Base-by-base conservation (phyloP, 1,140 invertebrate genomes). In the Agraylea sexmaculata region DNA sequence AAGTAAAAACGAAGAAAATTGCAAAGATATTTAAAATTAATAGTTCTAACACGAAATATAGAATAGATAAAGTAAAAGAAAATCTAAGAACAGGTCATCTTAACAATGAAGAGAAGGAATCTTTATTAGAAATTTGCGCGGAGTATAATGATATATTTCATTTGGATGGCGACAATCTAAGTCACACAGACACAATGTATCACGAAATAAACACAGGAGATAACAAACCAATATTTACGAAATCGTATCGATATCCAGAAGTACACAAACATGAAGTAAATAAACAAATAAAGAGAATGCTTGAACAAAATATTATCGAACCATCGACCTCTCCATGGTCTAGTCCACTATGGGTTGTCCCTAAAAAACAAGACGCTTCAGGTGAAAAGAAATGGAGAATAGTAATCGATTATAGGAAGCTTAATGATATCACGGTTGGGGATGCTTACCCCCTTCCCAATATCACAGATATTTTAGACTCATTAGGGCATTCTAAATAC, bases 361-460 rank as follows among this genome's bases (percentile, higher is more conserved):
- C 51, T 33, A 57, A 60, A 38, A 59, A 57, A 33, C n/a, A 21
- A 6, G 54, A 57, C 28, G 36, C 49, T 5, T 46, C 45, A 15
- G 52, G 50, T 16, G 45, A 55, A 46, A 40, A 18, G 19, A 58
- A 53, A 49, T 61, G 56, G 52, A 30, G 58, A 32, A 16, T 62
- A 7, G 54, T 56, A 2, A 50, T 61, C 7, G 56, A 61, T 42
- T 64, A 53, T 37, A 28, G 53, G 13, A 51, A 52, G 50, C 37
- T 62, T 13, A 66, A 64, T 42, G 45, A 57, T 8, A 41, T 50
- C 12, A 61, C 54, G 1, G 46, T 59, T 3, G 45, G 40, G 13
- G 55, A 62, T 23, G 37, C 20, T 21, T 73, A 58, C 51, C 73
- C 70, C 1, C 42, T 76, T 5, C 71, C 71, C 1, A 53, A 59